Conservation (phyloP, 2,797 vertebrate genomes). For the Muscicapa striata region DNA sequence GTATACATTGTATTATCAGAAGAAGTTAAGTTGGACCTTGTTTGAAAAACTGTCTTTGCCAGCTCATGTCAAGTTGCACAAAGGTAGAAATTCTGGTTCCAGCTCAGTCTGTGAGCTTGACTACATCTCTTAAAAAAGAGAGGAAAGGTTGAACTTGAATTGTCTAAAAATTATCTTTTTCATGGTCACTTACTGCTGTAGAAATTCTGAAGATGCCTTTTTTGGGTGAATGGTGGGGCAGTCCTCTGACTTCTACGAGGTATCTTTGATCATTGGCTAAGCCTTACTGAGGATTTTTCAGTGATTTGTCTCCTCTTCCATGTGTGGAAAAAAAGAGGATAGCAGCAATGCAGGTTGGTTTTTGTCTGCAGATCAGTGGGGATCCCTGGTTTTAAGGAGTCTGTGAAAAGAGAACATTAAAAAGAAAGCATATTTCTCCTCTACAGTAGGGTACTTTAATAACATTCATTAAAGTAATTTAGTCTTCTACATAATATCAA, state of each 20-base stretch:
- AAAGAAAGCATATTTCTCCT: background rate
- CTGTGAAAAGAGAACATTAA: background rate
- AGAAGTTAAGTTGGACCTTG: background rate
- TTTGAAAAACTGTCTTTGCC: background rate
- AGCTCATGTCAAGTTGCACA: background rate
- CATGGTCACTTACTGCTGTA: background rate
- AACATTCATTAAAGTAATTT: background rate
- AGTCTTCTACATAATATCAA: background rate
- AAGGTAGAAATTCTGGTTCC: background rate
- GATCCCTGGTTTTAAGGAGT: background rate
- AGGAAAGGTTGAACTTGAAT: background rate
- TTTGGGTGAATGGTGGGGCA: no score
- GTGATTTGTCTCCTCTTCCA: background rate
- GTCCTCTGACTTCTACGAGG: background rate
- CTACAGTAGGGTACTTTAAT: background rate
- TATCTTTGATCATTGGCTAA: background rate
- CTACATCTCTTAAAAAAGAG: background rate
- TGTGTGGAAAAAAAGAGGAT: background rate
- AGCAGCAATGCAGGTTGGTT: background rate
- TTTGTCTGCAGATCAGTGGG: background rate
- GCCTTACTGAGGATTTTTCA: background rate
- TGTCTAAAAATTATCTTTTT: background rate
- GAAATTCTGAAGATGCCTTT: background rate
- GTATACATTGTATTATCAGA: background rate
- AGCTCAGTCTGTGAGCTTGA: background rate